These are phyloP conservation scores for Heliornis fulica DNA, from an alignment of 2,113 vertebrate species.

Conservation along the genomic window DNA sequence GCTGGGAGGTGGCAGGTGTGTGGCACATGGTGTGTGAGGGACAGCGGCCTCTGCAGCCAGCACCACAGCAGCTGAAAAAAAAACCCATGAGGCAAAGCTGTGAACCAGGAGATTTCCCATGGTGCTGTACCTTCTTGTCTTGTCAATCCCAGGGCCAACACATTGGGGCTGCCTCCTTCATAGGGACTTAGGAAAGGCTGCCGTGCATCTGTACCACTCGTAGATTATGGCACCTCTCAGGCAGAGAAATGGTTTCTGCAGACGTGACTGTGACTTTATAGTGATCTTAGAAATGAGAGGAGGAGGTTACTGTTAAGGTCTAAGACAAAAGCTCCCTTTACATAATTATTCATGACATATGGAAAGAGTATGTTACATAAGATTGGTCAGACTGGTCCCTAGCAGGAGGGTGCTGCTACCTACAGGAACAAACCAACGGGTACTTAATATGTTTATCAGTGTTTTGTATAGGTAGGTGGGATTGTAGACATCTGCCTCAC, in stretches of 20 bases:
- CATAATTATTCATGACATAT: neutral
- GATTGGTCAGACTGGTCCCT: neutral
- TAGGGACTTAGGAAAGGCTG: neutral
- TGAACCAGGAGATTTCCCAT: neutral
- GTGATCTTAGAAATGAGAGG: neutral
- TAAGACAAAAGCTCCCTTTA: neutral
- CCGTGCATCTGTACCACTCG: neutral
- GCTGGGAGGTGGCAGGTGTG: neutral
- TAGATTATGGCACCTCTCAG: neutral
- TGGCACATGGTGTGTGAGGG: accelerated
- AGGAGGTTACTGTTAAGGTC: neutral
- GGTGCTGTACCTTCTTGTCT: neutral
- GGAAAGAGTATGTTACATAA: neutral
- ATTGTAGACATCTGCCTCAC: neutral
- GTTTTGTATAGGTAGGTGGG: neutral
- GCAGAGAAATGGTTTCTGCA: neutral
- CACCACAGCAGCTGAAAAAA: neutral
- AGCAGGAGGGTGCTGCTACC: neutral
- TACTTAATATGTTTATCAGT: neutral
- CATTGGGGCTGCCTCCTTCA: neutral
- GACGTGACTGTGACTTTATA: neutral
- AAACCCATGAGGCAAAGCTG: neutral
- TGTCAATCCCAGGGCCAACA: neutral
- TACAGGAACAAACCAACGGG: neutral
- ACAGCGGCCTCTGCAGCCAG: neutral